phyloP scores from a whole-genome alignment of 2,888 invertebrate genomes.

The Hirtodrosophila trivittata region DNA sequence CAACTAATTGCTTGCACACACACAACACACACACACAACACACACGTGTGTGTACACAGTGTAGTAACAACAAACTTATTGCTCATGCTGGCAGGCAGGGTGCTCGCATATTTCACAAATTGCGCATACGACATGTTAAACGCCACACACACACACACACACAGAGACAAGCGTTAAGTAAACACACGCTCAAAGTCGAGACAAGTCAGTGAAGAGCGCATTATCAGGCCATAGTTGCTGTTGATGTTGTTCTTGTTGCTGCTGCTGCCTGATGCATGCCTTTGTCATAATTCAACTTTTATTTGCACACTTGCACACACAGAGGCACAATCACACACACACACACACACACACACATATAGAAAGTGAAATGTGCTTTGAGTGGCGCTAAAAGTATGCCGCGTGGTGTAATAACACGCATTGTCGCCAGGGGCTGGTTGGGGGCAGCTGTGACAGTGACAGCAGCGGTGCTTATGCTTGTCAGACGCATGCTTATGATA shows the following conservation, averaged over 20 bases:
- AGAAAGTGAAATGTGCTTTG: slow-evolving; percentile 59
- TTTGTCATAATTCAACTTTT: slow-evolving; percentile 74
- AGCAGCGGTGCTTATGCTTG: slow-evolving; percentile 74
- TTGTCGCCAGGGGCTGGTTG: slow-evolving; percentile 39
- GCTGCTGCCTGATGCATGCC: slow-evolving; percentile 56
- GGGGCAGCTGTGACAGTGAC: slow-evolving; percentile 64
- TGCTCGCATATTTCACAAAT: slow-evolving; percentile 74
- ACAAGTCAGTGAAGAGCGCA: slow-evolving; percentile 59
- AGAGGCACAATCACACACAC: slow-evolving; percentile 22
- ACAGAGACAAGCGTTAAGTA: slow-evolving; percentile 12
- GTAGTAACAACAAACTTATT: slow-evolving; percentile 53
- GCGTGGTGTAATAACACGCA: slow-evolving; percentile 71
- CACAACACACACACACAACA: slow-evolving; percentile 26
- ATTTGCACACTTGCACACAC: slow-evolving; percentile 53
- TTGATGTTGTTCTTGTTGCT: slow-evolving; percentile 13
- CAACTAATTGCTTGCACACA: slow-evolving; percentile 75
- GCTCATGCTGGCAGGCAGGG: slow-evolving; percentile 61
- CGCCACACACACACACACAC: slow-evolving; percentile 54
- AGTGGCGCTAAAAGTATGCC: slow-evolving; percentile 76
- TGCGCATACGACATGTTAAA: slow-evolving; percentile 76
- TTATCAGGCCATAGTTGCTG: slow-evolving; percentile 63
- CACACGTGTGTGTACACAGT: slow-evolving; percentile 12
- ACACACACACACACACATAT: slow-evolving; percentile 22
- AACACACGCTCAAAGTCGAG: slow-evolving; percentile 42
- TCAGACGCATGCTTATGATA: slow-evolving; percentile 73